Conservation (phyloP, 92 coral and sea anemone genomes). For the Phymanthus crucifer region DNA sequence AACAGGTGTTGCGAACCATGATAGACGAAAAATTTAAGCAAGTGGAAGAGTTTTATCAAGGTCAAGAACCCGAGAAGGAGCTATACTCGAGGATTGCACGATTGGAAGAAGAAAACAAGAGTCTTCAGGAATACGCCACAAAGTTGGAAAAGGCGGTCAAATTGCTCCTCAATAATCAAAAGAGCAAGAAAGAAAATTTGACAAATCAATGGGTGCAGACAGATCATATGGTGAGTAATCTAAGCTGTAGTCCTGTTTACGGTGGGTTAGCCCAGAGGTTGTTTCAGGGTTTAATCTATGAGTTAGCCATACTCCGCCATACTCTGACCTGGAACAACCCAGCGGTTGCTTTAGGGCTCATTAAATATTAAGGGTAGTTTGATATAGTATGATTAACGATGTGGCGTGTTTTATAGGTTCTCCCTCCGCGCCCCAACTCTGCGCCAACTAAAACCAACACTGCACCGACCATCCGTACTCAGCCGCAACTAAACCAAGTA, state of each 20-base stretch:
- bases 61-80: slow-evolving; percentile 45
- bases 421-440: slow-evolving; percentile 11
- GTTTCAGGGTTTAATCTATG: too few species aligned
- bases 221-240: slow-evolving; percentile 24
- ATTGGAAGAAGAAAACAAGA: slow-evolving; percentile 80
- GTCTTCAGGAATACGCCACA: slow-evolving; percentile 62
- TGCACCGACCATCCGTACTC: slow-evolving; percentile 15
- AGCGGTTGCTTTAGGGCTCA: too few species aligned
- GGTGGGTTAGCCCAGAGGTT: too few species aligned
- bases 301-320: too few species aligned
- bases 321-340: too few species aligned
- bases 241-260: neutral
- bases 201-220: slow-evolving; percentile 22
- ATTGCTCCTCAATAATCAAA: slow-evolving; percentile 52
- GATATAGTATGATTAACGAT: neutral
- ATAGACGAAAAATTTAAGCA: slow-evolving; percentile 75
- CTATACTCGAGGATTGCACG: slow-evolving; percentile 52
- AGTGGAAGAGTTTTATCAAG: slow-evolving; percentile 61
- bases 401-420: neutral
- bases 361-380: too few species aligned
- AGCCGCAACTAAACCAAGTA: slow-evolving; percentile 19
- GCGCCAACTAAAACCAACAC: slow-evolving; percentile 20
- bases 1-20: slow-evolving; percentile 67
- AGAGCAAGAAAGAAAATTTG: slow-evolving; percentile 42
- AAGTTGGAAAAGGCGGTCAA: slow-evolving; percentile 73